Conservation (phyloP, 2,888 invertebrate genomes). For the Drosophila kanekoi region DNA sequence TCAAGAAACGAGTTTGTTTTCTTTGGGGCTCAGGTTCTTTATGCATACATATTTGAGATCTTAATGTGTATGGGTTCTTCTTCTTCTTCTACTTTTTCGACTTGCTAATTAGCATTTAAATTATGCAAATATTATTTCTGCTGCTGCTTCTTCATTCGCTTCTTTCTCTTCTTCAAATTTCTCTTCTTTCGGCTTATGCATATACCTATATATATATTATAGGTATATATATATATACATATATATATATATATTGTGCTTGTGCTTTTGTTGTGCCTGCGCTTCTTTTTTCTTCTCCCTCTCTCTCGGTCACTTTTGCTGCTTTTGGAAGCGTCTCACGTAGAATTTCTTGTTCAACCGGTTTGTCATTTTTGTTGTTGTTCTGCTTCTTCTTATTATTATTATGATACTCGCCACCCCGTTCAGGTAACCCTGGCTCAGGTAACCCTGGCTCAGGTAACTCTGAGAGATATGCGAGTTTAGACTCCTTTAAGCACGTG, state of each 20-base stretch:
- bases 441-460: no score
- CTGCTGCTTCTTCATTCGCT: slow-evolving; percentile 13
- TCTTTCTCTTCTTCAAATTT: slow-evolving; percentile 33
- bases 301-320: slow-evolving; percentile 2
- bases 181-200: slow-evolving; percentile 36
- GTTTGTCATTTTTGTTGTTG: slow-evolving; percentile 45
- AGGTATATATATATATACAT: slow-evolving; percentile 30
- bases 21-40: slow-evolving; percentile 19
- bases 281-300: slow-evolving; percentile 11
- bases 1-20: slow-evolving; percentile 38
- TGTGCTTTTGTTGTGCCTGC: slow-evolving; percentile 30
- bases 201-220: slow-evolving; percentile 15
- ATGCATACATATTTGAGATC: slow-evolving; percentile 3
- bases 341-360: slow-evolving; percentile 69
- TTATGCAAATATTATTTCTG: slow-evolving; percentile 74
- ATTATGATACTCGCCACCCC: slow-evolving; percentile 11
- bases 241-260: slow-evolving; percentile 28
- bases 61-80: slow-evolving; percentile 12
- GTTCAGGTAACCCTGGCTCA: neutral
- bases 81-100: slow-evolving; percentile 28
- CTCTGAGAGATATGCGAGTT: no score
- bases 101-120: slow-evolving; percentile 73
- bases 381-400: slow-evolving; percentile 11
- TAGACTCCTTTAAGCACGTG: no score
- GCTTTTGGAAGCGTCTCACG: slow-evolving; percentile 46